Base-by-base conservation (phyloP, 2,888 invertebrate species). In the Sialis fuliginosa region DNA sequence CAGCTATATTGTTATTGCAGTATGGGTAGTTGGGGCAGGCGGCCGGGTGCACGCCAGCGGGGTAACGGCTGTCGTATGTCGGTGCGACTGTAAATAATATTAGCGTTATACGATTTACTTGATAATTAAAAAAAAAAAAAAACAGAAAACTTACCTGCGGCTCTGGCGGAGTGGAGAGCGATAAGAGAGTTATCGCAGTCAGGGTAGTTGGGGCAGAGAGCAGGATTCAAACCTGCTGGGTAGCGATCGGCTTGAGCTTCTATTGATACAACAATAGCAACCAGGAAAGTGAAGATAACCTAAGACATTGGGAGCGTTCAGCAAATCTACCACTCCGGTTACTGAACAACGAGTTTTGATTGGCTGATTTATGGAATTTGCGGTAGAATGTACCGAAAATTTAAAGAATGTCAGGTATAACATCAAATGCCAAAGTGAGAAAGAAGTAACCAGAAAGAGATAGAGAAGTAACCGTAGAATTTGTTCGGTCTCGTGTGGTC, bases 11-110 rank as follows among this genome's bases (percentile, higher is more conserved):
- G 9, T 30, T 42, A 30, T 42, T 34, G 32, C 74, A 74, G 66
- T 69, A 73, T 1, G 74, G 74, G 63, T 74, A 74, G 68, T 74
- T 74, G 51, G 74, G 74, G 64, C 74, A 74, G 39, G 66, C 62
- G 5, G 74, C 69, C 7, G 74, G 63, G 54, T 67, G 64, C 51
- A 74, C 64, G 51, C 65, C 67, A 9, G 72, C 72, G n/a, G 72
- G 72, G 58, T 71, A 72, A 46, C 65, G 62, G 9, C 22, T 22
- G 22, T 22, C 66, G 55, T 0, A 63, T 39, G 39, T 10, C 10
- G 13, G 39, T 12, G 39, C 39, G 2, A 13, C 10, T 39, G 39
- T 6, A 39, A 13, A 10, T 9, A 10, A 6, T 39, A 7, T 13
- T 9, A 39, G 39, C 13, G 10, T 13, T 10, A 12, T 13, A 9